Conservation (phyloP, 92 coral and sea anemone species). For the Heteractis magnifica region DNA sequence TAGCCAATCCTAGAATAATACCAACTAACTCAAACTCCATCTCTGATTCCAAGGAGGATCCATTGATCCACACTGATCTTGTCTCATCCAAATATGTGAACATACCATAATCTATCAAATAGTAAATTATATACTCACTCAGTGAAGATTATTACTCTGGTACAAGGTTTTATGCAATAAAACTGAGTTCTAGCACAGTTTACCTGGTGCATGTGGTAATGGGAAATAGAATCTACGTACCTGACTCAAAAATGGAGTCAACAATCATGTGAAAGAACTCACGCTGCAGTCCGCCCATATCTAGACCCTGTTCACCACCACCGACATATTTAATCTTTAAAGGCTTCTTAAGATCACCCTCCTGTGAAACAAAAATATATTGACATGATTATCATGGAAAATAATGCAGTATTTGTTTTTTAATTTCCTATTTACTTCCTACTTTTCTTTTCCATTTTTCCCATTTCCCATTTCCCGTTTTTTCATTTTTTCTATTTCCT, state of each 20-base stretch:
- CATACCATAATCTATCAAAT: constrained; percentile 83
- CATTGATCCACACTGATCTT: constrained; percentile 81
- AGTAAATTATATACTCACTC: not conserved
- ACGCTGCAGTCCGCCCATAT: constrained; percentile 97
- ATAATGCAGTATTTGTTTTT: too few relatives aligned
- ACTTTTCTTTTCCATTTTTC: not conserved
- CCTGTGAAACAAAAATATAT: constrained; percentile 37
- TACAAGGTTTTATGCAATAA: not conserved
- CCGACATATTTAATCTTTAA: constrained; percentile 96
- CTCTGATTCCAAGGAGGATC: constrained; percentile 85
- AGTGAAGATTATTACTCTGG: too few relatives aligned
- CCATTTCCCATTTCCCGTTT: not conserved
- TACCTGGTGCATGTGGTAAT: too few relatives aligned
- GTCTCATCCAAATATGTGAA: constrained; percentile 78
- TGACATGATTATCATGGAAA: not conserved
- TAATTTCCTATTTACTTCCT: not conserved
- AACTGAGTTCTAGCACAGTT: not conserved
- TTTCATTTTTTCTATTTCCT: not conserved
- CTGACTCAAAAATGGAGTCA: constrained; percentile 84
- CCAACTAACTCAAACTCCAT: constrained; percentile 90
- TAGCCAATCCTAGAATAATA: constrained; percentile 83
- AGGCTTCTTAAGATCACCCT: constrained; percentile 88
- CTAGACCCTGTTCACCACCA: constrained; percentile 97
- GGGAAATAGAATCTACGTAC: constrained; percentile 30
- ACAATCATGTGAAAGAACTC: constrained; percentile 98